Evolutionary conservation across 1,140 invertebrate species (phyloP).

Genomic region (Drosophila kikkawai): DNA sequence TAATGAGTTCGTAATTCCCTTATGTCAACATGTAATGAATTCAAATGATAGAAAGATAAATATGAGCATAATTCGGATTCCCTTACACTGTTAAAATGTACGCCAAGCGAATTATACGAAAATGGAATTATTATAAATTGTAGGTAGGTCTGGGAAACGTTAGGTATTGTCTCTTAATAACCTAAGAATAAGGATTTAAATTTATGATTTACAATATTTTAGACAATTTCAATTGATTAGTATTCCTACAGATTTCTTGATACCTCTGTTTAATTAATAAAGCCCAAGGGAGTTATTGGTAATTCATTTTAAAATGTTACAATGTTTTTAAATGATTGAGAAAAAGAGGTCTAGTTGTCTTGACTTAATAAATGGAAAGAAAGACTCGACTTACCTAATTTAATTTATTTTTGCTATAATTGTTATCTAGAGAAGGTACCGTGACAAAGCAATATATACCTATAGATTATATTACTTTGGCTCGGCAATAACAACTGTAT

Average conservation of each 20-base stretch:
- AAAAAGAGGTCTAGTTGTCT: too few relatives aligned
- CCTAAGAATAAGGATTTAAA: too few relatives aligned
- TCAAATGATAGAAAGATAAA: neutral
- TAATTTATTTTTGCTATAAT: too few relatives aligned
- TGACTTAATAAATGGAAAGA: neutral
- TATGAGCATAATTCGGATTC: neutral
- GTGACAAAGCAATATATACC: too few relatives aligned
- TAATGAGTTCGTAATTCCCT: neutral
- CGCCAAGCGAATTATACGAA: neutral
- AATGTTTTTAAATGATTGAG: too few relatives aligned
- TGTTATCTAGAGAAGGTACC: too few relatives aligned
- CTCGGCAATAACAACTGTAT: too few relatives aligned
- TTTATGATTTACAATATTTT: too few relatives aligned
- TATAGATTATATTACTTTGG: too few relatives aligned
- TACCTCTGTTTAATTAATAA: neutral
- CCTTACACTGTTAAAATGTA: neutral
- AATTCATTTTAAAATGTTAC: too few relatives aligned
- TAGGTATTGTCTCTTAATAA: neutral
- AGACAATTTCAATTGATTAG: neutral
- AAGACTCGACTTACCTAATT: too few relatives aligned
- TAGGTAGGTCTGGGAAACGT: neutral
- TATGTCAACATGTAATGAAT: constrained; percentile 6
- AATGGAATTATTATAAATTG: neutral
- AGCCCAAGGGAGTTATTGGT: neutral
- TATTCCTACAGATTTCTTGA: neutral